phyloP scores from a whole-genome alignment of 2,797 vertebrate species.

The Ciconia nigra region DNA sequence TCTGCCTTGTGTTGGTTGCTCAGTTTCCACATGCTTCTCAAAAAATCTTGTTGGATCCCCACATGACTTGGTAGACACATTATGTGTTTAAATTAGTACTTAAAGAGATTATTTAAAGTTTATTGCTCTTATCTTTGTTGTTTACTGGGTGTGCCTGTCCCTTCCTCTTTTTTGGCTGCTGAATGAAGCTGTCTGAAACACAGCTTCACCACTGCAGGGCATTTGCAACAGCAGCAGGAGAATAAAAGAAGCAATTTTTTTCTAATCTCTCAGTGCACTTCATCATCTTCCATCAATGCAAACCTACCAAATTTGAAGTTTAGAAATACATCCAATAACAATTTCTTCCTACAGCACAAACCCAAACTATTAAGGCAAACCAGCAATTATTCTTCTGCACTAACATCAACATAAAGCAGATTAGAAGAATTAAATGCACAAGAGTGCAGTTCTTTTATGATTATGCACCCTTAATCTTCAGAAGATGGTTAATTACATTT shows the following conservation, averaged over 20 bases:
- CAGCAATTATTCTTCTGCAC: slow-evolving; percentile 8
- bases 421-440: slow-evolving; percentile 60
- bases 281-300: background rate
- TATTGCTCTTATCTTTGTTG: background rate
- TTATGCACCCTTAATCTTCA: slow-evolving; percentile 62
- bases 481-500: slow-evolving; percentile 69
- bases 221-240: background rate
- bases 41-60: background rate
- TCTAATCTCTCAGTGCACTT: background rate
- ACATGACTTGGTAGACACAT: background rate
- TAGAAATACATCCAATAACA: background rate
- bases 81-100: background rate
- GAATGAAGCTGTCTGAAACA: background rate
- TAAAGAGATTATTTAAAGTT: background rate
- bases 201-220: background rate
- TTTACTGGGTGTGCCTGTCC: background rate
- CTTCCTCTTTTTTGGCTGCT: background rate
- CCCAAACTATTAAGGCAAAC: slow-evolving; percentile 39
- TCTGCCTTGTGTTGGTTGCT: background rate
- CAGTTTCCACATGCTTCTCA: background rate
- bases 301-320: background rate
- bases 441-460: slow-evolving; percentile 54
- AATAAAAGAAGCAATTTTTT: background rate
- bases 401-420: slow-evolving; percentile 50
- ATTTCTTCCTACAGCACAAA: background rate